These are phyloP conservation scores for Melieria crassipennis DNA, from an alignment of 2,888 invertebrate species.

Conservation along the genomic window DNA sequence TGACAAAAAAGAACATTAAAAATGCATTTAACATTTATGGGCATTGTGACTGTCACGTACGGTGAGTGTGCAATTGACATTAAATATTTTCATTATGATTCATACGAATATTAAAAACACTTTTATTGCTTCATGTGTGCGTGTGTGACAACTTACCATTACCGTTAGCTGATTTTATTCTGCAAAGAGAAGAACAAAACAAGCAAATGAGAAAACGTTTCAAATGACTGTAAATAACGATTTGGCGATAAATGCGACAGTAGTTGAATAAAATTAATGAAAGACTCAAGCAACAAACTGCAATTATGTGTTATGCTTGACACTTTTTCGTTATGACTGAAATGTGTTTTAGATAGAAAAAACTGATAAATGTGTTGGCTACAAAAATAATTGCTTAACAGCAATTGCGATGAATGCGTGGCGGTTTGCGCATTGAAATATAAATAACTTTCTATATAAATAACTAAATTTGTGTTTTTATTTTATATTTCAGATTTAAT, in stretches of 20 bases:
- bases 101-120: background rate
- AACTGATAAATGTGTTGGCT: too few species aligned
- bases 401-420: too few species aligned
- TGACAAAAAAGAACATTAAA: too few species aligned
- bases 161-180: conserved; percentile 66
- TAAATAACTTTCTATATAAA: too few species aligned
- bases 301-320: conserved; percentile 18
- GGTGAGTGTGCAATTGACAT: too few species aligned
- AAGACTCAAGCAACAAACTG: conserved; percentile 56
- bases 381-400: too few species aligned
- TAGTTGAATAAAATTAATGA: conserved; percentile 40
- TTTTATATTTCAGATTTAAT: too few species aligned
- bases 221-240: background rate
- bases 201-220: conserved; percentile 19
- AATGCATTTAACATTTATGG: too few species aligned
- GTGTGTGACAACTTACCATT: conserved; percentile 61
- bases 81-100: background rate
- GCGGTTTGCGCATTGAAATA: too few species aligned
- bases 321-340: background rate
- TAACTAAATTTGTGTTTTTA: too few species aligned
- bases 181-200: conserved; percentile 55
- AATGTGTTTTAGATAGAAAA: too few species aligned
- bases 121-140: background rate
- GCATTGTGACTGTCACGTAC: too few species aligned
- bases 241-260: background rate